A percentile compares a stretch with the other conserved stretches of the same genome.
Conservation (phyloP, 2,888 invertebrate species). For the Lingula anatina region DNA sequence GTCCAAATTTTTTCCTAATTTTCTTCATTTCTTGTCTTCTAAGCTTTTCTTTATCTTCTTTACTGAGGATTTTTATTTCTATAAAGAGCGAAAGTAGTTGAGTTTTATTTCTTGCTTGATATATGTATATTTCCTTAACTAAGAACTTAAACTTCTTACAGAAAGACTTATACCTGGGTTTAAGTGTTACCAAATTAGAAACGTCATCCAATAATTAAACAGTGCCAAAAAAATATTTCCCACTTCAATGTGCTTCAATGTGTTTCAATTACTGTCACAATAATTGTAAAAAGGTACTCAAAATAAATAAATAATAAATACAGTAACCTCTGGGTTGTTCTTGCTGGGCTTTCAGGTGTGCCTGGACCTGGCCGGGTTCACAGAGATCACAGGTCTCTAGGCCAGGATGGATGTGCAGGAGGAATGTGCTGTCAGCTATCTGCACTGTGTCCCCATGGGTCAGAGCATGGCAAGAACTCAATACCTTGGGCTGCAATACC, state of each 20-base stretch:
- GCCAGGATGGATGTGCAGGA: conserved; percentile 67
- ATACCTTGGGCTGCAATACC: conserved; percentile 13
- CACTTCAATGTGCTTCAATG: too few species aligned
- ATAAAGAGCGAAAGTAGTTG: conserved; percentile 4
- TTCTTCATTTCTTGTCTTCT: conserved; percentile 66
- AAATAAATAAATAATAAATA: too few species aligned
- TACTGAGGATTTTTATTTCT: conserved; percentile 22
- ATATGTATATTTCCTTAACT: too few species aligned
- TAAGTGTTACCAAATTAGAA: too few species aligned
- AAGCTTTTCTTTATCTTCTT: conserved; percentile 53
- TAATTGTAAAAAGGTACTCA: too few species aligned
- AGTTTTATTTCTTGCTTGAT: not conserved
- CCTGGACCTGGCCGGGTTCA: conserved; percentile 70
- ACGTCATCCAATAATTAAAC: too few species aligned
- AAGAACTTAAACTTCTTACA: too few species aligned
- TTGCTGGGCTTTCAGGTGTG: conserved; percentile 12
- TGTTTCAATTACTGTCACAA: too few species aligned
- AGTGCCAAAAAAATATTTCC: too few species aligned
- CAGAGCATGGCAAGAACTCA: conserved; percentile 49
- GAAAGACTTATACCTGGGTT: too few species aligned
- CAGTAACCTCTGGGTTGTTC: not conserved
- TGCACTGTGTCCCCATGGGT: conserved; percentile 65
- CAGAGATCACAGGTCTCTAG: conserved; percentile 87
- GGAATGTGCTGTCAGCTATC: conserved; percentile 56
- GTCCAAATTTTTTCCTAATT: conserved; percentile 68